Evolutionary conservation across 2,888 invertebrate species (phyloP).

Genomic region (Nebria salina): DNA sequence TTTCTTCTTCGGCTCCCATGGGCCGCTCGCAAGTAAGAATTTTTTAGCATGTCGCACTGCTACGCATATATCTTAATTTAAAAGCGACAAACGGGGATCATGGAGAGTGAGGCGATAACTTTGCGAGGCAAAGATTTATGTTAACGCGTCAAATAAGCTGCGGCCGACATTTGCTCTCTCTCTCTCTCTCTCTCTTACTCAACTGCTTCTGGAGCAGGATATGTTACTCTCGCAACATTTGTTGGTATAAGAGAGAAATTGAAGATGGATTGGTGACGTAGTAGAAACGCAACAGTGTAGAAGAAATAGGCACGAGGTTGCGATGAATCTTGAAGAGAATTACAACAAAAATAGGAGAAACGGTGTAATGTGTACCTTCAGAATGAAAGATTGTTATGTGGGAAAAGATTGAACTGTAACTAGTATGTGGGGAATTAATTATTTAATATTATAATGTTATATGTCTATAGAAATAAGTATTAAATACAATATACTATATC

Average conservation of each 20-base stretch:
- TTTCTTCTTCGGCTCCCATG: neutral
- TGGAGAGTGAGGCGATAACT: constrained; percentile 14
- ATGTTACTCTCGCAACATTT: neutral
- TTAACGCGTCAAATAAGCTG: constrained; percentile 19
- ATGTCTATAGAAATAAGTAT: too few species aligned
- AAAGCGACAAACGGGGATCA: constrained; percentile 18
- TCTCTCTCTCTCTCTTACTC: neutral
- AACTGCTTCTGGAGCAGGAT: neutral
- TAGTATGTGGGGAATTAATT: too few species aligned
- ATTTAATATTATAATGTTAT: too few species aligned
- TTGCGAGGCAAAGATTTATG: constrained; percentile 19
- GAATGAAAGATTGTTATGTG: neutral
- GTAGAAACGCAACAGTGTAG: neutral
- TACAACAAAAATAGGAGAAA: neutral
- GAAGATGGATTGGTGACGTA: neutral
- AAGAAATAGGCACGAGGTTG: neutral
- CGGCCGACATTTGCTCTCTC: neutral
- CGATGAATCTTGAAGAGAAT: neutral
- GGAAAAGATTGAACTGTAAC: too few species aligned
- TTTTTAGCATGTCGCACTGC: neutral
- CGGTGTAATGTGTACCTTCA: neutral
- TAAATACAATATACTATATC: too few species aligned
- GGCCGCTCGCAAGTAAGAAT: neutral
- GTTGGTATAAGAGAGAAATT: neutral
- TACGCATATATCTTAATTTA: constrained; percentile 14